phyloP scores from a whole-genome alignment of 2,797 vertebrate genomes.

The Bovichtus diacanthus region DNA sequence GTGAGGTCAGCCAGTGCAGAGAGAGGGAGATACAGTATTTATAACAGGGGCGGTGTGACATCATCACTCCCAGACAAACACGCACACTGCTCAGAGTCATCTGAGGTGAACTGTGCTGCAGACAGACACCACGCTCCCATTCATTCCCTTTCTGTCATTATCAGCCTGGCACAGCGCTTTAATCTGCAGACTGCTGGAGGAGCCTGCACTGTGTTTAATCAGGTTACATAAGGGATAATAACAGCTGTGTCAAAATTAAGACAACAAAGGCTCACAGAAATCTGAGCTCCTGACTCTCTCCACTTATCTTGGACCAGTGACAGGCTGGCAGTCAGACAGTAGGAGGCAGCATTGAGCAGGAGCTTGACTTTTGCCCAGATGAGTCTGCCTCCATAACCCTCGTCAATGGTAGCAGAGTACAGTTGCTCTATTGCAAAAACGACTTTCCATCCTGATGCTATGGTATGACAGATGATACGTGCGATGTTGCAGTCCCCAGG shows the following conservation, averaged over 20 bases:
- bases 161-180: not conserved
- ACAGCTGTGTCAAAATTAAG: constrained; percentile 9
- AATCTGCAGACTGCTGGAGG: constrained; percentile 10
- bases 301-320: not conserved
- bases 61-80: constrained; percentile 28
- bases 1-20: constrained; percentile 35
- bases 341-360: constrained; percentile 51
- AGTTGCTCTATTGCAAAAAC: not conserved
- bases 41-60: constrained; percentile 21
- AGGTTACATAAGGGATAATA: constrained; percentile 12
- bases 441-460: constrained; percentile 20
- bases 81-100: constrained; percentile 38
- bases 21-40: constrained; percentile 38
- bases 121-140: not conserved
- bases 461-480: constrained; percentile 29
- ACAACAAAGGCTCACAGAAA: constrained; percentile 9
- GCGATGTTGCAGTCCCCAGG: not conserved
- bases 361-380: constrained; percentile 16
- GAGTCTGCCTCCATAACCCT: constrained; percentile 25
- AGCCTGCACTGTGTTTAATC: constrained; percentile 9
- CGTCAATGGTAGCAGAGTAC: not conserved
- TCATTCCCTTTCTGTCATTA: not conserved
- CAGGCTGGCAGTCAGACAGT: constrained; percentile 15
- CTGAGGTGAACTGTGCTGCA: constrained; percentile 55
- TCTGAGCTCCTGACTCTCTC: not conserved